These are phyloP conservation scores for Heterochromis multidens DNA, from an alignment of 2,113 vertebrate species.

Conservation along the genomic window DNA sequence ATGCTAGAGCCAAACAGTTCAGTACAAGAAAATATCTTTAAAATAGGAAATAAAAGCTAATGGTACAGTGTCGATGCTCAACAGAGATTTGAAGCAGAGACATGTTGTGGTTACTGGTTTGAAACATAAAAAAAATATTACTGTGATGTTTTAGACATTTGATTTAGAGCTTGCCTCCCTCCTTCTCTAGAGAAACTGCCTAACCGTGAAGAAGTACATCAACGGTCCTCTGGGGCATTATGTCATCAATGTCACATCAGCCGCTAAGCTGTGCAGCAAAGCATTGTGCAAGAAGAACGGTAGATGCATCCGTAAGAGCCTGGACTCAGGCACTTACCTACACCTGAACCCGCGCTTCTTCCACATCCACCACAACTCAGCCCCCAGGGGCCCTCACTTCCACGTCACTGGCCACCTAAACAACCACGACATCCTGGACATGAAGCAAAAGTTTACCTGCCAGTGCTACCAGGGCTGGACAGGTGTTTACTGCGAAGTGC, in stretches of 20 bases:
- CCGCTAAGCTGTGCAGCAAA: constrained; percentile 87
- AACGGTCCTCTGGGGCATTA: constrained; percentile 84
- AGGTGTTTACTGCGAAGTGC: constrained; percentile 84
- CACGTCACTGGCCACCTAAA: constrained; percentile 73
- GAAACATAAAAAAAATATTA: not conserved
- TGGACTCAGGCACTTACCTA: constrained; percentile 76
- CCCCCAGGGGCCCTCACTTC: constrained; percentile 58
- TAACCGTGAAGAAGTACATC: constrained; percentile 81
- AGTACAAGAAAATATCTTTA: not conserved
- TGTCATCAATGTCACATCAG: constrained; percentile 86
- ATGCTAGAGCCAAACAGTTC: not conserved
- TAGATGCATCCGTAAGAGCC: constrained; percentile 82
- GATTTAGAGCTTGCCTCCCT: not conserved
- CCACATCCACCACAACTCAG: constrained; percentile 58
- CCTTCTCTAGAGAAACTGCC: constrained; percentile 79
- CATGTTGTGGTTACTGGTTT: not conserved
- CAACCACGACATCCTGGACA: constrained; percentile 69
- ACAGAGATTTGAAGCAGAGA: not conserved
- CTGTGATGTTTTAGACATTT: not conserved
- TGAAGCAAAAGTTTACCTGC: constrained; percentile 86
- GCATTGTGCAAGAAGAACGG: constrained; percentile 87
- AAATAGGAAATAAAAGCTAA: not conserved
- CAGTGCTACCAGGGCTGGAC: constrained; percentile 90
- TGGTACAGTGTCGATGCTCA: not conserved
- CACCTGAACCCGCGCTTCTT: constrained; percentile 81